phyloP scores from a whole-genome alignment of 2,888 invertebrate species.

The Tipula helvola region DNA sequence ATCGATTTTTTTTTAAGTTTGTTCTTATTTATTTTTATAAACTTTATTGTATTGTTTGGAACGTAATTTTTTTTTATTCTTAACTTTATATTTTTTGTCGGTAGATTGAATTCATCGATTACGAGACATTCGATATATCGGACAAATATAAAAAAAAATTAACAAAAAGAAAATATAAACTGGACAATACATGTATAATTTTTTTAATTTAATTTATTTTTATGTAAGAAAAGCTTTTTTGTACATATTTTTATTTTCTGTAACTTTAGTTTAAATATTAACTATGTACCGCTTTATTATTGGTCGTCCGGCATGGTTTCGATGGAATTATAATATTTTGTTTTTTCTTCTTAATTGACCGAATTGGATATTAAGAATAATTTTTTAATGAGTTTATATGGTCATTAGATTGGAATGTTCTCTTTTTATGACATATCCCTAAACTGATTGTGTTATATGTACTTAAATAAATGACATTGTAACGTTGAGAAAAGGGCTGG shows the following conservation, averaged over 20 bases:
- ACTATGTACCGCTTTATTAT: background rate
- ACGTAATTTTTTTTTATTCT: background rate
- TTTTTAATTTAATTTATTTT: slow-evolving; percentile 4
- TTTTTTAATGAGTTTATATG: background rate
- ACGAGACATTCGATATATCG: background rate
- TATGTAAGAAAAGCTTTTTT: background rate
- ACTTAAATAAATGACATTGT: no score
- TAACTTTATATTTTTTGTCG: background rate
- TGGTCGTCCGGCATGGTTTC: background rate
- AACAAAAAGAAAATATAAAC: slow-evolving; percentile 4
- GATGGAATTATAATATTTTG: background rate
- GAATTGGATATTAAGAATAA: background rate
- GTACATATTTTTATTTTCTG: background rate
- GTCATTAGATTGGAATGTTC: background rate
- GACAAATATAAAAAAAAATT: background rate
- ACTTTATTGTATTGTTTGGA: slow-evolving; percentile 4
- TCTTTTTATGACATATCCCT: no score
- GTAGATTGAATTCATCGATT: slow-evolving; percentile 4
- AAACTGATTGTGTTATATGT: no score
- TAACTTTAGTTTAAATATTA: background rate
- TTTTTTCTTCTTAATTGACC: background rate
- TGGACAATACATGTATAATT: slow-evolving; percentile 4
- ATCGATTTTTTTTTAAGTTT: background rate
- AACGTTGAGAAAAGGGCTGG: no score
- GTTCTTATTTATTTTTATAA: background rate